Evolutionary conservation across 1,140 invertebrate species (phyloP).

Genomic region (Gryllus bimaculatus): DNA sequence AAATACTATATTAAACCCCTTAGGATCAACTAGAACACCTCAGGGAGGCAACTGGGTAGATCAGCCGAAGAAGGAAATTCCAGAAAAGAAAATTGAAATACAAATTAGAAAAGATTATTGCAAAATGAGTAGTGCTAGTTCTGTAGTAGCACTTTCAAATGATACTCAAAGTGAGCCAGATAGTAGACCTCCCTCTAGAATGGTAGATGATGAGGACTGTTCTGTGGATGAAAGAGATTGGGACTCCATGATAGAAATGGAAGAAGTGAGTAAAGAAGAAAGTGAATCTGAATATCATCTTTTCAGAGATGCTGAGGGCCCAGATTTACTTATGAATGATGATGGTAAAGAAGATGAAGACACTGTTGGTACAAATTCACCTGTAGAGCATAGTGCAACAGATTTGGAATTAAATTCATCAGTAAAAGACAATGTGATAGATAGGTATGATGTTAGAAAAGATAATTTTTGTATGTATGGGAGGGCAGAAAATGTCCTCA

Average conservation of each 20-base stretch:
- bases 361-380: neutral
- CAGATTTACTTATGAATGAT: neutral
- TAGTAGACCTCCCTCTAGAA: neutral
- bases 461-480: too few species aligned
- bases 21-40: neutral
- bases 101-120: slow-evolving; percentile 18
- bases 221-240: neutral
- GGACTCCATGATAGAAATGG: neutral
- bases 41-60: neutral
- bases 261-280: neutral
- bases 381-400: neutral
- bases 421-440: neutral
- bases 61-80: slow-evolving; percentile 12
- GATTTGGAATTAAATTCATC: neutral
- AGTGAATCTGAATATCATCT: neutral
- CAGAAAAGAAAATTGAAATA: slow-evolving; percentile 18
- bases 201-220: neutral
- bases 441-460: neutral
- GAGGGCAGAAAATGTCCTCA: too few species aligned
- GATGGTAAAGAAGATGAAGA: neutral
- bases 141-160: neutral
- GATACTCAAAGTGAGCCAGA: neutral
- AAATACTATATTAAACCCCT: neutral
- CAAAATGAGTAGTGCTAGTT: slow-evolving; percentile 7
- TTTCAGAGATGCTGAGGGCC: neutral